Conservation (phyloP, 2,888 invertebrate genomes). For the Drosophila emarginata region DNA sequence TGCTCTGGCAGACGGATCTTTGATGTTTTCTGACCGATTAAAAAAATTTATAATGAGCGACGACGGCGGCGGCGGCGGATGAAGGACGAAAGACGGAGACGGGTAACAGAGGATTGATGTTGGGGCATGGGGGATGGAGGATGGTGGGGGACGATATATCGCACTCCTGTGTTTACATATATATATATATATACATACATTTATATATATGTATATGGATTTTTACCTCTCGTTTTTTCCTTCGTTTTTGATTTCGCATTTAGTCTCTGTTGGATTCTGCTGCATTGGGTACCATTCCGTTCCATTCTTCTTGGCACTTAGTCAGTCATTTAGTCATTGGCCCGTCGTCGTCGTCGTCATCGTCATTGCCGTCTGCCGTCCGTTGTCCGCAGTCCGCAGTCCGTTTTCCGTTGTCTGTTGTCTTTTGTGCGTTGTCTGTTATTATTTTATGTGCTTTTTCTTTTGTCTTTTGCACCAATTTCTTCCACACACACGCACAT, state of each 20-base stretch:
- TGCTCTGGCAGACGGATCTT: conserved; percentile 66
- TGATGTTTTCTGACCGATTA: conserved; percentile 75
- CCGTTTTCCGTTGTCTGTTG: conserved; percentile 41
- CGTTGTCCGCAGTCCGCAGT: conserved; percentile 41
- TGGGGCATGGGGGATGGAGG: not conserved
- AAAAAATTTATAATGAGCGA: conserved; percentile 74
- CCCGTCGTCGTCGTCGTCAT: conserved; percentile 49
- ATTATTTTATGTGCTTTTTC: conserved; percentile 76
- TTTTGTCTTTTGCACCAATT: conserved; percentile 77
- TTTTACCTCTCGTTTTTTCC: conserved; percentile 67
- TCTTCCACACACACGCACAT: conserved; percentile 76
- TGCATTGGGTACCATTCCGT: not conserved
- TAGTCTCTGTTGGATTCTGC: conserved; percentile 34
- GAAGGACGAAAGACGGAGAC: conserved; percentile 30
- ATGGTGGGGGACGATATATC: conserved; percentile 24
- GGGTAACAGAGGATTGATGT: not conserved
- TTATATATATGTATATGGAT: conserved; percentile 42
- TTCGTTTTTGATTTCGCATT: conserved; percentile 70
- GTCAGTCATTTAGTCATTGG: conserved; percentile 76
- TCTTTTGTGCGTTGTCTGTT: conserved; percentile 67
- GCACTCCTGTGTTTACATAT: conserved; percentile 61
- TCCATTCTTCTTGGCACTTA: conserved; percentile 64
- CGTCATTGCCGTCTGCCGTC: conserved; percentile 35
- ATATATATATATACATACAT: conserved; percentile 48
- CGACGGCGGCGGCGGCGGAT: conserved; percentile 40